Conservation (phyloP, 2,888 invertebrate genomes). For the Orchesella flavescens region DNA sequence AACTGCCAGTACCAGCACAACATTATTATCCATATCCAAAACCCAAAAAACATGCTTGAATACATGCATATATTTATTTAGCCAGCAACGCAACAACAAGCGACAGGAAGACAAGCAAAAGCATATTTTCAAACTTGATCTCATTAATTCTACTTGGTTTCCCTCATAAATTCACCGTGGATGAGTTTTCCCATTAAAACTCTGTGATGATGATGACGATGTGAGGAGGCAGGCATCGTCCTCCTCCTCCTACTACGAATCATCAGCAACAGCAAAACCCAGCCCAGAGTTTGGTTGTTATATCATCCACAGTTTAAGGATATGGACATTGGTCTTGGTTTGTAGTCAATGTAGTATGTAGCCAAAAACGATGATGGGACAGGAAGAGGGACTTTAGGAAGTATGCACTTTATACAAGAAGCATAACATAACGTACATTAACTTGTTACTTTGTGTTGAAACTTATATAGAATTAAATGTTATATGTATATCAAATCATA, state of each 20-base stretch:
- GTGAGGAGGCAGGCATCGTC: not conserved
- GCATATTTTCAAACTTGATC: constrained; percentile 58
- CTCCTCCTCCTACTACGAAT: not conserved
- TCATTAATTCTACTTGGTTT: constrained; percentile 61
- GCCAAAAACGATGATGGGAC: too few species aligned
- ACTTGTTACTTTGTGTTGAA: too few species aligned
- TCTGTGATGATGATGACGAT: constrained; percentile 32
- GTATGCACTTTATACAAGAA: too few species aligned
- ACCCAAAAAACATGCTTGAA: too few species aligned
- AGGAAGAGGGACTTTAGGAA: too few species aligned
- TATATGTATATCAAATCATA: too few species aligned
- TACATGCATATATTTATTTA: too few species aligned
- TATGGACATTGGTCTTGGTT: not conserved
- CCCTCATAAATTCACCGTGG: constrained; percentile 54
- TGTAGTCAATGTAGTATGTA: not conserved
- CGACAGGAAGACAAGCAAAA: not conserved
- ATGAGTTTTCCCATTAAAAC: constrained; percentile 61
- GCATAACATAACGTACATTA: too few species aligned
- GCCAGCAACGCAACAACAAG: not conserved
- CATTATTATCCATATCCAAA: constrained; percentile 8
- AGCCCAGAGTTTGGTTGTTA: not conserved
- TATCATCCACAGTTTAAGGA: too few species aligned
- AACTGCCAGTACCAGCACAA: constrained; percentile 20
- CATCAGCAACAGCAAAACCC: too few species aligned
- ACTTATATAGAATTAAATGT: too few species aligned